Percentiles rank a stretch among this genome's conserved stretches.
phyloP scores from a whole-genome alignment of 2,888 invertebrate genomes.

The Chironomus tentans region DNA sequence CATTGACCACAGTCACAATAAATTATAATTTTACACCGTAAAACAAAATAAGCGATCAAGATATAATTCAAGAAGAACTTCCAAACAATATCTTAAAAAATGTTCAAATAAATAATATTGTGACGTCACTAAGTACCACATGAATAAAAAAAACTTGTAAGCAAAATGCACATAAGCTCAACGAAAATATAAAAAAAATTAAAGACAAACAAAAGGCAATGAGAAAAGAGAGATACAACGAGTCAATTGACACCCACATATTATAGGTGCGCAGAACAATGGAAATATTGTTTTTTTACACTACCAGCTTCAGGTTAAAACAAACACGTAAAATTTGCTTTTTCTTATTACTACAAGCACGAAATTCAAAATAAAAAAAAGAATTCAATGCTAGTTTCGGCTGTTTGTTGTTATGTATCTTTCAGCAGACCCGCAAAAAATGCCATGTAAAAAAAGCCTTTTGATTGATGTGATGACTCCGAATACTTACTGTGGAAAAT shows the following conservation, averaged over 20 bases:
- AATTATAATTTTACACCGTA: too few species aligned
- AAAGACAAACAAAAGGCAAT: neutral
- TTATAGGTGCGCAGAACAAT: conserved; percentile 18
- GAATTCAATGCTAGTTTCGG: neutral
- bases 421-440: conserved; percentile 10
- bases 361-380: too few species aligned
- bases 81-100: too few species aligned
- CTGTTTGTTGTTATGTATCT: neutral
- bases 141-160: too few species aligned
- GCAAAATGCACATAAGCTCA: too few species aligned
- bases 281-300: conserved; percentile 14
- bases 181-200: too few species aligned
- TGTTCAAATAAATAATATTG: too few species aligned
- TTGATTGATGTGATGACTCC: conserved; percentile 20
- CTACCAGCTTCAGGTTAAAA: conserved; percentile 25
- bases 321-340: conserved; percentile 23
- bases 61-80: too few species aligned
- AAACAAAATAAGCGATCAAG: too few species aligned
- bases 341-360: neutral
- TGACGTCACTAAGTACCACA: too few species aligned
- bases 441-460: neutral
- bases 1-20: too few species aligned
- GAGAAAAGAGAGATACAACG: conserved; percentile 1
- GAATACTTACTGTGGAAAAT: conserved; percentile 6
- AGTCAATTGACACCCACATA: conserved; percentile 26